phyloP scores from a whole-genome alignment of 2,888 invertebrate genomes.

The Stenolophus ochropezus region DNA sequence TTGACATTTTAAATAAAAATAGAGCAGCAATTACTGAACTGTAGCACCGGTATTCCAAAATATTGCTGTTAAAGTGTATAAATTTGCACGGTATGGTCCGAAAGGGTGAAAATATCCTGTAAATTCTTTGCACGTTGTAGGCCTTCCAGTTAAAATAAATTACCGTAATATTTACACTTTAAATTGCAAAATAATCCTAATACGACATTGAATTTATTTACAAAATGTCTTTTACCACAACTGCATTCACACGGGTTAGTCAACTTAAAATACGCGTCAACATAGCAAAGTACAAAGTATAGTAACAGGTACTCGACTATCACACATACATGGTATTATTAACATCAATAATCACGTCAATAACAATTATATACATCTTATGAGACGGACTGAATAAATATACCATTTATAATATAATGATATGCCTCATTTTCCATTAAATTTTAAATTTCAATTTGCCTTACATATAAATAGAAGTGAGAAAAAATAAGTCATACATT shows the following conservation, averaged over 20 bases:
- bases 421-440: slow-evolving; percentile 29
- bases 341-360: slow-evolving; percentile 53
- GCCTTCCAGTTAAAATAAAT: slow-evolving; percentile 27
- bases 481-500: slow-evolving; percentile 14
- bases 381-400: slow-evolving; percentile 42
- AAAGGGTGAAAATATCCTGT: not conserved
- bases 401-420: slow-evolving; percentile 21
- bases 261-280: slow-evolving; percentile 35
- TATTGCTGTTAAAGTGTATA: slow-evolving; percentile 2
- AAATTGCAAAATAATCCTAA: slow-evolving; percentile 15
- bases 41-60: slow-evolving; percentile 36
- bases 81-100: not conserved
- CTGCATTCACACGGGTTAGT: slow-evolving; percentile 38
- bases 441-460: not conserved
- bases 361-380: slow-evolving; percentile 53
- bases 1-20: slow-evolving; percentile 28
- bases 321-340: slow-evolving; percentile 64
- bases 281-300: slow-evolving; percentile 31
- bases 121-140: not conserved
- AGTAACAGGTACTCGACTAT: slow-evolving; percentile 68
- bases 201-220: slow-evolving; percentile 44
- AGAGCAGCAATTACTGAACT: slow-evolving; percentile 22
- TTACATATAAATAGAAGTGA: slow-evolving; percentile 4
- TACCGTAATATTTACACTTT: slow-evolving; percentile 35
- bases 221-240: slow-evolving; percentile 49